Evolutionary conservation across 2,113 vertebrate genomes (phyloP).

Genomic region (Sialia sialis): DNA sequence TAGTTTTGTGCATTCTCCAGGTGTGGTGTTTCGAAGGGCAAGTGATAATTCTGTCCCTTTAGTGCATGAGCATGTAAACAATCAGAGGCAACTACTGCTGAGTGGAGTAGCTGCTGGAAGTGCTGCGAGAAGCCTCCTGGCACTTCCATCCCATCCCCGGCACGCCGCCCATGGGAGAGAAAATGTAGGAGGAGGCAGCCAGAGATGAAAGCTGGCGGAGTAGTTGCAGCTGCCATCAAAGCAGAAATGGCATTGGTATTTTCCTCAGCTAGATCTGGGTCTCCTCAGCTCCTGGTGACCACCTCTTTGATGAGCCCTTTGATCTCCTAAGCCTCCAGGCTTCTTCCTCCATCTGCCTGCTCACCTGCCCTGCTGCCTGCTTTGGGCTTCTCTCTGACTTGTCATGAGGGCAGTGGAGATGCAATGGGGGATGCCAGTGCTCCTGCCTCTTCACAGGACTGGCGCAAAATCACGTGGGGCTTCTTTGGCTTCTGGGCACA

Average conservation of each 20-base stretch:
- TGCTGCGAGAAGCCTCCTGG: neutral
- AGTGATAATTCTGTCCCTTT: neutral
- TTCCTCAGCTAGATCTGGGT: neutral
- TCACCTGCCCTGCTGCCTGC: neutral
- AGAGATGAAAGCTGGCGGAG: neutral
- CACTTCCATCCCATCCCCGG: neutral
- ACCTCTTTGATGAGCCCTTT: neutral
- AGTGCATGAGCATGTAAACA: neutral
- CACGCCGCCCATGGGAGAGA: neutral
- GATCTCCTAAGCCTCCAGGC: neutral
- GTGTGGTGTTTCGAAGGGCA: neutral
- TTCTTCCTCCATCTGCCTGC: neutral
- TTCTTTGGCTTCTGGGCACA: neutral
- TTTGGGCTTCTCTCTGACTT: neutral
- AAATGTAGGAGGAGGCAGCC: neutral
- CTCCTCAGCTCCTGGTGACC: neutral
- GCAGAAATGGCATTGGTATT: neutral
- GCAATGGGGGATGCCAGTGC: rapidly evolving
- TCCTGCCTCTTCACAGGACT: neutral
- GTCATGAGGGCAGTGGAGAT: neutral
- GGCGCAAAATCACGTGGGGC: rapidly evolving
- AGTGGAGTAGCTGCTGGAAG: neutral
- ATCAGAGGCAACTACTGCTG: neutral
- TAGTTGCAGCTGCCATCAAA: neutral
- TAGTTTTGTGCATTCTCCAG: neutral